Evolutionary conservation across 2,113 vertebrate species (phyloP).

Genomic region (Bujurquina vittata): DNA sequence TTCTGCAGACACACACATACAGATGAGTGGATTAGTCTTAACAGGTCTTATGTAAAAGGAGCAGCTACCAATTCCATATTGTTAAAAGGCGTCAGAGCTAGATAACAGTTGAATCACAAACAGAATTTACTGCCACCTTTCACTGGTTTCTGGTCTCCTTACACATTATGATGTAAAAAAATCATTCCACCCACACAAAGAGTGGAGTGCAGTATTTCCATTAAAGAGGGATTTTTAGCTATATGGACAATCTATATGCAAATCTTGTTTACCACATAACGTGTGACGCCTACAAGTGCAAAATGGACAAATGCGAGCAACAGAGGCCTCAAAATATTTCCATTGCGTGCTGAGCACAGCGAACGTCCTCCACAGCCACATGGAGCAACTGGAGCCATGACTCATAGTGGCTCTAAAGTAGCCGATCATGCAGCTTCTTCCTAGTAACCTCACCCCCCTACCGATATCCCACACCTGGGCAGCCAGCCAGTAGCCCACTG

Average conservation of each 20-base stretch:
- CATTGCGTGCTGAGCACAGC: conserved; percentile 32
- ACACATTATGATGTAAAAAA: background rate
- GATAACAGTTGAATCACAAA: conserved; percentile 3
- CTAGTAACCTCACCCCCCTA: conserved; percentile 58
- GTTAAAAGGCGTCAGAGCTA: background rate
- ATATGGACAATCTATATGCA: conserved; percentile 33
- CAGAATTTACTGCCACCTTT: background rate
- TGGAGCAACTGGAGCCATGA: conserved; percentile 58
- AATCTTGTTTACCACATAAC: conserved; percentile 26
- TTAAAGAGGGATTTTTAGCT: background rate
- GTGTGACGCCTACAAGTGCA: conserved; percentile 49
- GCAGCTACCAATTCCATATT: background rate
- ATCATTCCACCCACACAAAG: background rate
- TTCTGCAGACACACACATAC: conserved; percentile 81
- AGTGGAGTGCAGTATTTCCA: background rate
- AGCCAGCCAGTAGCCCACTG: conserved; percentile 70
- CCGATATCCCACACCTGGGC: conserved; percentile 69
- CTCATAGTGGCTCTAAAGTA: conserved; percentile 47
- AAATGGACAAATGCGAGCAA: conserved; percentile 24
- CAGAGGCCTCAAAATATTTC: conserved; percentile 29
- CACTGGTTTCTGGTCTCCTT: background rate
- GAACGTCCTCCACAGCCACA: conserved; percentile 61
- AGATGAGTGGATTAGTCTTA: conserved; percentile 2
- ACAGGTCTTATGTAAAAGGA: background rate
- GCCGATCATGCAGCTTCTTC: conserved; percentile 61